Evolutionary conservation across 2,113 vertebrate species (phyloP).

Genomic region (Tamias sibiricus): DNA sequence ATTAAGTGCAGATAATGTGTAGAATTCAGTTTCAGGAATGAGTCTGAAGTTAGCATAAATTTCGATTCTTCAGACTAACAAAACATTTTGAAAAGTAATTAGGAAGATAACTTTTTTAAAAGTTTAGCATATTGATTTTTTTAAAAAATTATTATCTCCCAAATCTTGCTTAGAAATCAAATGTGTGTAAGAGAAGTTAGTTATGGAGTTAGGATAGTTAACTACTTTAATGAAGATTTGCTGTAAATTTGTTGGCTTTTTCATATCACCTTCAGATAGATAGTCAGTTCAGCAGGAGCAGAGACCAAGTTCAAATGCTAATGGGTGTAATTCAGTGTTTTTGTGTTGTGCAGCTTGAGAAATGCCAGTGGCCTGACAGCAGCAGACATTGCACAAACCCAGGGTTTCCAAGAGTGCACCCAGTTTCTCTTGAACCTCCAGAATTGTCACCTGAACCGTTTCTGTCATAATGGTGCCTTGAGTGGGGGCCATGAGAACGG

Average conservation of each 20-base stretch:
- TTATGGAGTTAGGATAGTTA: conserved; percentile 81
- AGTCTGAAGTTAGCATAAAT: conserved; percentile 87
- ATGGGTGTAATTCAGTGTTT: conserved; percentile 90
- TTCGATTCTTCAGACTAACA: conserved; percentile 85
- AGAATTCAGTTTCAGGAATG: conserved; percentile 71
- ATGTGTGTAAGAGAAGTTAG: conserved; percentile 83
- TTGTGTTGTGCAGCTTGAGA: conserved; percentile 93
- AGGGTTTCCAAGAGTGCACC: conserved; percentile 95
- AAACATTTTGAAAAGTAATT: conserved; percentile 80
- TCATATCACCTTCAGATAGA: conserved; percentile 84
- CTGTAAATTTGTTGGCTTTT: conserved; percentile 80
- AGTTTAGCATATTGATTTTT: conserved; percentile 84
- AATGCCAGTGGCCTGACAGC: conserved; percentile 96
- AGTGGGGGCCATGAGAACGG: conserved; percentile 86
- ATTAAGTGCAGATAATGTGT: conserved; percentile 74
- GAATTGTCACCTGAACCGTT: conserved; percentile 91
- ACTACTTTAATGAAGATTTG: conserved; percentile 82
- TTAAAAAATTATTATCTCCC: conserved; percentile 84
- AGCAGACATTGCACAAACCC: conserved; percentile 95
- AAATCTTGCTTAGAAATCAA: conserved; percentile 85
- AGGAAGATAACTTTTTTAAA: conserved; percentile 83
- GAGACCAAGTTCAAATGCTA: conserved; percentile 60
- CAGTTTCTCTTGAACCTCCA: conserved; percentile 94
- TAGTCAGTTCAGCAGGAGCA: conserved; percentile 86
- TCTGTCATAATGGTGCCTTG: conserved; percentile 89